Percentiles rank a stretch among this genome's conserved stretches.
phyloP scores from a whole-genome alignment of 2,113 vertebrate species.

The Festucalex cinctus region DNA sequence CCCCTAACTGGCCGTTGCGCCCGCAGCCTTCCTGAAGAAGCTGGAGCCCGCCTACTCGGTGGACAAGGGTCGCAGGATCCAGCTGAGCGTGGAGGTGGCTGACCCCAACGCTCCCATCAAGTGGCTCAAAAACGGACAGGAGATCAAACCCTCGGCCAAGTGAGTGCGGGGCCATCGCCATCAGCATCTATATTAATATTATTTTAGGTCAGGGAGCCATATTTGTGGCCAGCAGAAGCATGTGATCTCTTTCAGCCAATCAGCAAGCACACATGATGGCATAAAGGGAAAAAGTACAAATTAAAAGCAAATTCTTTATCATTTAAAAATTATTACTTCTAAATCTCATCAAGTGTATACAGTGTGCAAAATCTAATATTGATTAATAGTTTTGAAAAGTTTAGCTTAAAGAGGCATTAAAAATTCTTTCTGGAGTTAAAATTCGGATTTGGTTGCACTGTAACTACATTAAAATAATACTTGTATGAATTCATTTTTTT shows the following conservation, averaged over 20 bases:
- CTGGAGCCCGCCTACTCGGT: constrained; percentile 82
- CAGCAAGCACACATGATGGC: background rate
- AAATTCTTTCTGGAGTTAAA: background rate
- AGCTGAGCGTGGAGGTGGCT: constrained; percentile 78
- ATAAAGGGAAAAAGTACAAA: no score
- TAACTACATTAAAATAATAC: no score
- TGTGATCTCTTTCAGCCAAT: background rate
- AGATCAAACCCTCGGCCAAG: constrained; percentile 87
- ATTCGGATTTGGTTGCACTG: no score
- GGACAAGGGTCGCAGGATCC: constrained; percentile 81
- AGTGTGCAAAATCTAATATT: no score
- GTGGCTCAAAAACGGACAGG: constrained; percentile 87
- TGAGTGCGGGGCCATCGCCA: constrained; percentile 41
- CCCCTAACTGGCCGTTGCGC: constrained; percentile 6
- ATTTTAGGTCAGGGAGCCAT: background rate
- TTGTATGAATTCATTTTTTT: no score
- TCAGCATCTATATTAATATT: no score
- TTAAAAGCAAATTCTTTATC: no score
- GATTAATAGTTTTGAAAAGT: background rate
- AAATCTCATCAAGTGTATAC: no score
- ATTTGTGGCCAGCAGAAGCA: background rate
- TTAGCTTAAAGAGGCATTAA: background rate
- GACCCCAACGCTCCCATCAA: constrained; percentile 74
- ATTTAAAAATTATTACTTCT: no score
- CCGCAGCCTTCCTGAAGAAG: constrained; percentile 82